Percentiles rank a stretch among this genome's conserved stretches.
Evolutionary conservation across 2,797 vertebrate species (phyloP).

Genomic region (Denticeps clupeoides): DNA sequence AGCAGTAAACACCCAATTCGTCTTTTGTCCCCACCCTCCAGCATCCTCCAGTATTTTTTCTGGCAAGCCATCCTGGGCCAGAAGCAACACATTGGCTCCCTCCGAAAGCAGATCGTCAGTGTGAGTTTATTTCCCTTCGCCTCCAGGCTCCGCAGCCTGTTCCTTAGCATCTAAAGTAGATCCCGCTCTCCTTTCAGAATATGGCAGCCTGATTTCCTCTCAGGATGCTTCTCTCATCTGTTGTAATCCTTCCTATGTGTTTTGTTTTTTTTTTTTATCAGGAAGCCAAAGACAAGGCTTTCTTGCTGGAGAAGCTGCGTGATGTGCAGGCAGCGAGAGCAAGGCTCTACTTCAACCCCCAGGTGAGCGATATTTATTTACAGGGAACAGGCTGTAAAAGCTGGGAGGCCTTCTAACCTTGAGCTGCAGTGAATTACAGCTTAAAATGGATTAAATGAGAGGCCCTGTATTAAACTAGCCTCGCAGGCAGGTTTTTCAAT

Average conservation of each 20-base stretch:
- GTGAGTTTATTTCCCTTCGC: constrained; percentile 48
- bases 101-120: constrained; percentile 71
- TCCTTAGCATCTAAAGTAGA: background rate
- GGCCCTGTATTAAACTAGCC: background rate
- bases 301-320: constrained; percentile 64
- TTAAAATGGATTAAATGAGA: background rate
- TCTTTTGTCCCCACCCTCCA: constrained; percentile 31
- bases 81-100: constrained; percentile 57
- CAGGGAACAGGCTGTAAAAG: background rate
- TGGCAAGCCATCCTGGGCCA: constrained; percentile 78
- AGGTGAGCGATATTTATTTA: background rate
- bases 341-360: constrained; percentile 11
- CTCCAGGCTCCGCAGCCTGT: background rate
- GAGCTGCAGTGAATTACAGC: background rate
- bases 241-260: background rate
- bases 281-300: constrained; percentile 81
- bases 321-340: constrained; percentile 37
- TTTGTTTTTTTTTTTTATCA: constrained; percentile 33
- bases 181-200: background rate
- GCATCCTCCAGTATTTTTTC: constrained; percentile 74
- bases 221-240: background rate
- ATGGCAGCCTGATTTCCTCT: constrained; percentile 3
- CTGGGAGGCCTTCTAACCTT: background rate
- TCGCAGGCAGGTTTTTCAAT: background rate
- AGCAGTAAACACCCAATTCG: background rate